Evolutionary conservation across 2,113 vertebrate genomes (phyloP).

Genomic region (Zosterops hypoxanthus): DNA sequence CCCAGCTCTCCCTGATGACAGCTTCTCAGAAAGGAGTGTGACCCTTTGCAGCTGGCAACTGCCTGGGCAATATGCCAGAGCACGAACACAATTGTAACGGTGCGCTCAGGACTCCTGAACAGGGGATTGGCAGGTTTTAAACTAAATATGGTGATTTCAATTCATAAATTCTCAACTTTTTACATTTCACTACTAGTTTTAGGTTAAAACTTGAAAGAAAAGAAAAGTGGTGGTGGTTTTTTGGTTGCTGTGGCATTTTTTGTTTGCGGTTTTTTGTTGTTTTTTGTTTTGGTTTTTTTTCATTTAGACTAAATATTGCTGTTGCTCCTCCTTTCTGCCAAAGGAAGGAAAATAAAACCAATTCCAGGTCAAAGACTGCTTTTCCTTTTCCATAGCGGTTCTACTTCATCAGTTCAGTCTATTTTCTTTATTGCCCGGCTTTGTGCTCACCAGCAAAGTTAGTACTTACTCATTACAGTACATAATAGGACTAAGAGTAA

Average conservation of each 20-base stretch:
- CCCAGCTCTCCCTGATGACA: not conserved
- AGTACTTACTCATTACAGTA: not conserved
- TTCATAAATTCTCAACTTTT: not conserved
- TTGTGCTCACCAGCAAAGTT: not conserved
- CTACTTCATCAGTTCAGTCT: not conserved
- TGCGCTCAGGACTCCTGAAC: not conserved
- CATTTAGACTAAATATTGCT: not conserved
- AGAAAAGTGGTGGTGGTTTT: not conserved
- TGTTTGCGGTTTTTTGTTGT: not conserved
- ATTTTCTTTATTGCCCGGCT: not conserved
- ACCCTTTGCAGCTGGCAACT: not conserved
- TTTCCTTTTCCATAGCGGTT: not conserved
- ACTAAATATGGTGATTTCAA: not conserved
- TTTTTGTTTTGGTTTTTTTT: not conserved
- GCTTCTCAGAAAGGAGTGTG: not conserved
- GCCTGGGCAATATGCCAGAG: not conserved
- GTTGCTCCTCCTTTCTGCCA: not conserved
- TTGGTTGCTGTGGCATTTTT: too few species aligned
- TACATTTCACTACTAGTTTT: not conserved
- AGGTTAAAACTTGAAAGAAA: not conserved
- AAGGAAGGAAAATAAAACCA: conserved; percentile 11
- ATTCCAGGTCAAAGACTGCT: not conserved
- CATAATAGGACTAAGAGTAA: not conserved
- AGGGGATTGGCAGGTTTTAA: not conserved
- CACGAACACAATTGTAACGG: fast-evolving